Evolutionary conservation across 2,888 invertebrate genomes (phyloP).

Genomic region (Sinohyriopsis cumingii): DNA sequence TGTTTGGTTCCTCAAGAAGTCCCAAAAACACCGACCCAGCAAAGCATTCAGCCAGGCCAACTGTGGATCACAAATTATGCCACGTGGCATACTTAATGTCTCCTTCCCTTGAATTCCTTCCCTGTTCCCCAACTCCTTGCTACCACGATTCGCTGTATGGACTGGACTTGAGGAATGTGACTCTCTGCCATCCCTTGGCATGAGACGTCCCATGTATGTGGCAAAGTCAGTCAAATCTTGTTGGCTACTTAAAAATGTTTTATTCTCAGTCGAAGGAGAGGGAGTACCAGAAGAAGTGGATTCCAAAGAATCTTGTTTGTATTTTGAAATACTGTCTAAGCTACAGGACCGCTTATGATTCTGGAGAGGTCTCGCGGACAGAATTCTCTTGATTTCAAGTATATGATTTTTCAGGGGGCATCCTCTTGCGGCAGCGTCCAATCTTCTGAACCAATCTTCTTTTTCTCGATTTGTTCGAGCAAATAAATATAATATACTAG

Average conservation of each 20-base stretch:
- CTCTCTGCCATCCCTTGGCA: slow-evolving; percentile 49
- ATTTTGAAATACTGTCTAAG: slow-evolving; percentile 34
- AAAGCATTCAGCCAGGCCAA: slow-evolving; percentile 80
- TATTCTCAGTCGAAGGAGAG: slow-evolving; percentile 21
- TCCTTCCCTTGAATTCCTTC: slow-evolving; percentile 11
- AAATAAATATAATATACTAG: slow-evolving; percentile 77
- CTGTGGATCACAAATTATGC: slow-evolving; percentile 63
- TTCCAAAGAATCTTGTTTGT: slow-evolving; percentile 55
- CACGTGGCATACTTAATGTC: slow-evolving; percentile 15
- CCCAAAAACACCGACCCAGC: slow-evolving; percentile 85
- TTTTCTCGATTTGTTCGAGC: slow-evolving; percentile 91
- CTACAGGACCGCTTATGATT: slow-evolving; percentile 30
- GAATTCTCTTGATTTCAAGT: slow-evolving; percentile 45
- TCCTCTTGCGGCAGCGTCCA: slow-evolving; percentile 62
- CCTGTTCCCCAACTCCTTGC: slow-evolving; percentile 16
- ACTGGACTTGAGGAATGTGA: slow-evolving; percentile 38
- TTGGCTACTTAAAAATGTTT: slow-evolving; percentile 8
- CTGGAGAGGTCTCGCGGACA: slow-evolving; percentile 22
- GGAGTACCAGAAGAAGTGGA: slow-evolving; percentile 45
- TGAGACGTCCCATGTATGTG: slow-evolving; percentile 64
- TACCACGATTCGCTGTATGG: slow-evolving; percentile 14
- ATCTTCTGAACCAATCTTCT: slow-evolving; percentile 85
- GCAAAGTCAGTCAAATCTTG: slow-evolving; percentile 55
- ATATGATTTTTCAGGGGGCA: slow-evolving; percentile 56
- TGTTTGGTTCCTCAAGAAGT: slow-evolving; percentile 83